Evolutionary conservation across 2,113 vertebrate genomes (phyloP).

Genomic region (Noctilio leporinus): DNA sequence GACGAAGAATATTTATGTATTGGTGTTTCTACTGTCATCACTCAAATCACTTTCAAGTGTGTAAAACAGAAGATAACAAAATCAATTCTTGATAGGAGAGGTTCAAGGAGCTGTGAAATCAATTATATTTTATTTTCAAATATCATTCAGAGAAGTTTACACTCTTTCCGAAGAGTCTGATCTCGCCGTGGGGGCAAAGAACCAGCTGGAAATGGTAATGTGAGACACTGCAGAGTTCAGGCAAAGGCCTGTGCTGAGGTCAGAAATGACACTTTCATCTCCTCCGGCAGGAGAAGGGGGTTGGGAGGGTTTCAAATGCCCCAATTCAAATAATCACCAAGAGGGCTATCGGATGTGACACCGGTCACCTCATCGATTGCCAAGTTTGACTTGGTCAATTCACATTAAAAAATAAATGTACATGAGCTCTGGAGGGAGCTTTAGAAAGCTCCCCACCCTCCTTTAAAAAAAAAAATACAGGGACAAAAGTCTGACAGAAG

Average conservation of each 20-base stretch:
- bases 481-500: not conserved
- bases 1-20: not conserved
- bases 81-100: conserved; percentile 55
- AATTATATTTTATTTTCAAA: conserved; percentile 70
- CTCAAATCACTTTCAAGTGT: conserved; percentile 44
- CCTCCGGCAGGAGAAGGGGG: not conserved
- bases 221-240: conserved; percentile 45
- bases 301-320: conserved; percentile 34
- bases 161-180: conserved; percentile 47
- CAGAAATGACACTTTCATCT: conserved; percentile 58
- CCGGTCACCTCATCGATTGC: conserved; percentile 63
- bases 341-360: conserved; percentile 48
- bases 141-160: conserved; percentile 59
- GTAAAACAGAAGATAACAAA: conserved; percentile 35
- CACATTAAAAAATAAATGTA: conserved; percentile 61
- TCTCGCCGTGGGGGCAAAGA: conserved; percentile 30
- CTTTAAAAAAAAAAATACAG: not conserved
- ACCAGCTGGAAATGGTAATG: conserved; percentile 46
- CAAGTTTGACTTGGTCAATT: conserved; percentile 60
- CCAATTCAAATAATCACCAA: conserved; percentile 41
- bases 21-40: conserved; percentile 45
- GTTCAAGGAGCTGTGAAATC: conserved; percentile 66
- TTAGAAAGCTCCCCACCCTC: not conserved
- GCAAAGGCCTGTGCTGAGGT: conserved; percentile 27
- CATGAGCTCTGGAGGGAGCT: not conserved